phyloP scores from a whole-genome alignment of 2,797 vertebrate genomes.

The Prunella strophiata region DNA sequence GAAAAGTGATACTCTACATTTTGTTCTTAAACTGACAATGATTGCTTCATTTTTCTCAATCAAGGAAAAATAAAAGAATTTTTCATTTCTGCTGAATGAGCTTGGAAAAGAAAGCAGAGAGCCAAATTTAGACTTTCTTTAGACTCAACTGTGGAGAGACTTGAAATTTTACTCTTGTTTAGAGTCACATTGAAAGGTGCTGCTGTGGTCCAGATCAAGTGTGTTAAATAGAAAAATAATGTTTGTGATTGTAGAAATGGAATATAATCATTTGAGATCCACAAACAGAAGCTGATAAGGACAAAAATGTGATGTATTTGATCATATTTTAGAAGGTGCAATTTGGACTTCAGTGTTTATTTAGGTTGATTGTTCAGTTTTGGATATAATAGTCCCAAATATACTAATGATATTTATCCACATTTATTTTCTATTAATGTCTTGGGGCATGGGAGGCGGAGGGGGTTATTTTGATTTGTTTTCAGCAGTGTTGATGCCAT shows the following conservation, averaged over 20 bases:
- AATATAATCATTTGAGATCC: not conserved
- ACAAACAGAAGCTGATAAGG: not conserved
- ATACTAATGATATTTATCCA: not conserved
- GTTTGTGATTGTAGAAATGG: not conserved
- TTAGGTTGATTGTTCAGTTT: not conserved
- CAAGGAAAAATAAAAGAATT: not conserved
- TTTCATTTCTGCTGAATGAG: not conserved
- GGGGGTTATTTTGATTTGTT: not conserved
- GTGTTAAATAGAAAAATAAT: not conserved
- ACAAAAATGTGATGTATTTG: not conserved
- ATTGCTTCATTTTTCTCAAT: not conserved
- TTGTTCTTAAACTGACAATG: not conserved
- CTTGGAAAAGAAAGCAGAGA: not conserved
- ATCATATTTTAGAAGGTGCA: not conserved
- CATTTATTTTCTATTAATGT: not conserved
- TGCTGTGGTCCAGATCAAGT: not conserved
- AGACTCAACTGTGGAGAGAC: not conserved
- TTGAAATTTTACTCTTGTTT: not conserved
- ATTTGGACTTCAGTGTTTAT: not conserved
- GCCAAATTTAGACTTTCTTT: not conserved
- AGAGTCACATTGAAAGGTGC: not conserved
- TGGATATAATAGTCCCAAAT: not conserved
- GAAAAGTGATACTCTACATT: not conserved
- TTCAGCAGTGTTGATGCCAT: not conserved
- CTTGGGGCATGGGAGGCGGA: accelerated